phyloP scores from a whole-genome alignment of 1,140 invertebrate species.

The Drosophila orosa region DNA sequence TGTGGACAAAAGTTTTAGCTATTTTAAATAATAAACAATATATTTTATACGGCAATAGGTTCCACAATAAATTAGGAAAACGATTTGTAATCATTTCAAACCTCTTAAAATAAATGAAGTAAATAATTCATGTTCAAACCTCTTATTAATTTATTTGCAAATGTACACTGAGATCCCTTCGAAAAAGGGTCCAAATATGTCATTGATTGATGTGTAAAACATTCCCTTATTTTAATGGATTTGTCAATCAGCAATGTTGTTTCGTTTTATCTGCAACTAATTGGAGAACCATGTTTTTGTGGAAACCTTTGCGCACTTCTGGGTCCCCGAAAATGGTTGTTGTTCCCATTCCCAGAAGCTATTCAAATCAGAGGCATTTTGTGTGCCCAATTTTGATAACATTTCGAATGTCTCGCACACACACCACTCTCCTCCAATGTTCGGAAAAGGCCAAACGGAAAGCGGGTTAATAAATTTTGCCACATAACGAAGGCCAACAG shows the following conservation, averaged over 20 bases:
- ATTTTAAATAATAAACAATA: no score
- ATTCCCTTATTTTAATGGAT: slow-evolving; percentile 37
- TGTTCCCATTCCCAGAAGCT: slow-evolving; percentile 29
- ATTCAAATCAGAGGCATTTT: slow-evolving; percentile 72
- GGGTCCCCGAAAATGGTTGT: slow-evolving; percentile 54
- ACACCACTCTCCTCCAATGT: background rate
- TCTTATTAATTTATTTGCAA: background rate
- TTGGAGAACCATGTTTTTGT: slow-evolving; percentile 38
- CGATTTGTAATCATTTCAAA: background rate
- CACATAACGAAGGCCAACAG: slow-evolving; percentile 52
- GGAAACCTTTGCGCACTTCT: slow-evolving; percentile 3
- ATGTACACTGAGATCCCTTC: background rate
- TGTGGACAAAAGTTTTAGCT: background rate
- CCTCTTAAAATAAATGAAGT: background rate
- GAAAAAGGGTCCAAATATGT: slow-evolving; percentile 6
- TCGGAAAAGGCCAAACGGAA: slow-evolving; percentile 25
- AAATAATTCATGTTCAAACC: background rate
- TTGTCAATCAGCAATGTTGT: slow-evolving; percentile 36
- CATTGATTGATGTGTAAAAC: slow-evolving; percentile 23
- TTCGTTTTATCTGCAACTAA: slow-evolving; percentile 49
- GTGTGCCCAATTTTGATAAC: slow-evolving; percentile 70
- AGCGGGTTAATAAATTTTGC: slow-evolving; percentile 74
- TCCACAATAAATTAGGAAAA: no score
- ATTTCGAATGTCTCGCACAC: slow-evolving; percentile 61
- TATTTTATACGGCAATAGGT: no score